These are phyloP conservation scores for Pagetopsis macropterus DNA, from an alignment of 2,797 vertebrate genomes.

Conservation along the genomic window DNA sequence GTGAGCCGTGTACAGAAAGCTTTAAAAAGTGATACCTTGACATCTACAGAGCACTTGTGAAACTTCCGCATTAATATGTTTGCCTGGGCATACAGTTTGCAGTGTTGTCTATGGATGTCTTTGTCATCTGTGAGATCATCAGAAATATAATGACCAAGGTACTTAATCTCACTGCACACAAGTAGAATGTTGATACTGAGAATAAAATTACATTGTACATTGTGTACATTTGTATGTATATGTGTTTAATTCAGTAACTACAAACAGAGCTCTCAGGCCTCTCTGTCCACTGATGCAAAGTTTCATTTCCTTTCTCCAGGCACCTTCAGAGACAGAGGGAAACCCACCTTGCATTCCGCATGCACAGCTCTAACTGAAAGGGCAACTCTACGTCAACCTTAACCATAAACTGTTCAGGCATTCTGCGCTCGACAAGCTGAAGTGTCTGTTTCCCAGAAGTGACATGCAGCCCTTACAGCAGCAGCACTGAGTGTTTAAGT, in stretches of 20 bases:
- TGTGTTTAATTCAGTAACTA: not conserved
- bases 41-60: too few relatives aligned
- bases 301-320: conserved; percentile 55
- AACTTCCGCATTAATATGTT: too few relatives aligned
- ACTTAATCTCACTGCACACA: too few relatives aligned
- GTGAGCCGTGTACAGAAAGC: too few relatives aligned
- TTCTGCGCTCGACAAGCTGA: conserved; percentile 32
- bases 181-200: too few relatives aligned
- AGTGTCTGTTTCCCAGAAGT: conserved; percentile 78
- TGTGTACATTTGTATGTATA: not conserved
- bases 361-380: conserved; percentile 26
- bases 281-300: not conserved
- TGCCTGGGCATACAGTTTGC: too few relatives aligned
- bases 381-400: conserved; percentile 51
- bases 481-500: conserved; percentile 32
- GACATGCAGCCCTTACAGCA: conserved; percentile 39
- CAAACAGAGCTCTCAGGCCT: not conserved
- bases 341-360: conserved; percentile 38
- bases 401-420: conserved; percentile 56
- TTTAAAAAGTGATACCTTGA: too few relatives aligned
- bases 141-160: too few relatives aligned
- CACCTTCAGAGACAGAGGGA: conserved; percentile 34
- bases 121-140: too few relatives aligned
- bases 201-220: too few relatives aligned
- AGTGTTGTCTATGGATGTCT: too few relatives aligned